These are phyloP conservation scores for Lucilia sericata DNA, from an alignment of 1,140 invertebrate genomes.

Conservation along the genomic window DNA sequence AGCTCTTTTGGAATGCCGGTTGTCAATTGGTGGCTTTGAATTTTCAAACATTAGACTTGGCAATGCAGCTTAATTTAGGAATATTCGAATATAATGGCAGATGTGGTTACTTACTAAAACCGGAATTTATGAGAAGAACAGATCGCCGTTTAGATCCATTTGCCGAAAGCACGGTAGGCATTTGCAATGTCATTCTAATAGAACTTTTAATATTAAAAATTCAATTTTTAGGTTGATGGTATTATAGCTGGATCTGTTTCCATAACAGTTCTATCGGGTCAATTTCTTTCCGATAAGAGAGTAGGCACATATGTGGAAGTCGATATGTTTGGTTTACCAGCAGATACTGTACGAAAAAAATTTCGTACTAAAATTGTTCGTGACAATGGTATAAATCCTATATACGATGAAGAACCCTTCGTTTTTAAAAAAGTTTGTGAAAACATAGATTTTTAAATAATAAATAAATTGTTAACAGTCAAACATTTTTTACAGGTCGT, in stretches of 20 bases:
- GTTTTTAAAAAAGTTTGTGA: slow-evolving; percentile 92
- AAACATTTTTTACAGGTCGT: slow-evolving; percentile 81
- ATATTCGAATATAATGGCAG: slow-evolving; percentile 98
- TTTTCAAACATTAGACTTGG: slow-evolving; percentile 96
- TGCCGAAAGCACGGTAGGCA: slow-evolving; percentile 92
- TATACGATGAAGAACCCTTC: slow-evolving; percentile 97
- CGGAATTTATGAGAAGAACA: slow-evolving; percentile 97
- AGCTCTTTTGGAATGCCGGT: slow-evolving; percentile 99
- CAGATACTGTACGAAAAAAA: slow-evolving; percentile 97
- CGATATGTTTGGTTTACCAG: slow-evolving; percentile 98
- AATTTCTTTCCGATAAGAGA: slow-evolving; percentile 96
- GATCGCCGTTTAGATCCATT: slow-evolving; percentile 97
- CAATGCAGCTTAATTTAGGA: slow-evolving; percentile 98
- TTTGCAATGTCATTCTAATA: not conserved
- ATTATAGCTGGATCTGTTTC: slow-evolving; percentile 98
- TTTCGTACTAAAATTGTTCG: slow-evolving; percentile 94
- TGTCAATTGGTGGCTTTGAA: slow-evolving; percentile 99
- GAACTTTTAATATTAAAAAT: not conserved
- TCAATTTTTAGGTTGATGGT: slow-evolving; percentile 76
- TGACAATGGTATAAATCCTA: slow-evolving; percentile 96
- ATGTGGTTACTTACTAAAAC: slow-evolving; percentile 96
- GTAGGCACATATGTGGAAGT: slow-evolving; percentile 98
- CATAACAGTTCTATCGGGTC: slow-evolving; percentile 89
- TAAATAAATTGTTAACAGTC: not conserved
- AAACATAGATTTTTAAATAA: not conserved